phyloP scores from a whole-genome alignment of 2,113 vertebrate species.

The Aldabrachelys gigantea region DNA sequence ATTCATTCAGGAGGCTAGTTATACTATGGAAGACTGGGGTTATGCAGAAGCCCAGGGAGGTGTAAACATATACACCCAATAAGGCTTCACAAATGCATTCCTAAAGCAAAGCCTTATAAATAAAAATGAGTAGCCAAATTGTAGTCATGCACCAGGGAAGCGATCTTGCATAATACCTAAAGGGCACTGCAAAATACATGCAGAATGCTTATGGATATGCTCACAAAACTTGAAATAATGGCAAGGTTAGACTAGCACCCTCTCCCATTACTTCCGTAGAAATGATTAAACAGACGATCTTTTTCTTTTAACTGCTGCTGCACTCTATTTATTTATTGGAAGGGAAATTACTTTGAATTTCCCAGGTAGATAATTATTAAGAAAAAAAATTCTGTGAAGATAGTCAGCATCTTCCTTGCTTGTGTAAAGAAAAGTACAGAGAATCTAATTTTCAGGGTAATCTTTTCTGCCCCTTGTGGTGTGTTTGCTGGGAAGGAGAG shows the following conservation, averaged over 20 bases:
- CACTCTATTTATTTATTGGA: conserved; percentile 23
- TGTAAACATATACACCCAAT: background rate
- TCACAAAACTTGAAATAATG: conserved; percentile 33
- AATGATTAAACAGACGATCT: conserved; percentile 34
- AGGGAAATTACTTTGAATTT: conserved; percentile 47
- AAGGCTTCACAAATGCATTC: background rate
- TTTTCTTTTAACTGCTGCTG: conserved; percentile 4
- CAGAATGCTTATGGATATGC: background rate
- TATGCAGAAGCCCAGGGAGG: background rate
- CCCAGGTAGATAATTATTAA: conserved; percentile 13
- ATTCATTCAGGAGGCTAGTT: background rate
- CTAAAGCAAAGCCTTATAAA: conserved; percentile 41
- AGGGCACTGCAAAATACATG: background rate
- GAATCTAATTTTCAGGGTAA: background rate
- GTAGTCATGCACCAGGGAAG: background rate
- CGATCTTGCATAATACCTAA: background rate
- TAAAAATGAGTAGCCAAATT: conserved; percentile 13
- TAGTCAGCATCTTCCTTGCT: background rate
- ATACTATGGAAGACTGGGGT: background rate
- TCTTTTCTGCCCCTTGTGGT: background rate
- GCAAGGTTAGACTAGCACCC: background rate
- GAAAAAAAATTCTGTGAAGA: background rate
- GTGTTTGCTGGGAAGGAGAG: background rate
- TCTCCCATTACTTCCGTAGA: background rate
- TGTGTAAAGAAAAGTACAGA: background rate